phyloP scores from a whole-genome alignment of 2,113 vertebrate genomes.

The Hemiprocne comata region DNA sequence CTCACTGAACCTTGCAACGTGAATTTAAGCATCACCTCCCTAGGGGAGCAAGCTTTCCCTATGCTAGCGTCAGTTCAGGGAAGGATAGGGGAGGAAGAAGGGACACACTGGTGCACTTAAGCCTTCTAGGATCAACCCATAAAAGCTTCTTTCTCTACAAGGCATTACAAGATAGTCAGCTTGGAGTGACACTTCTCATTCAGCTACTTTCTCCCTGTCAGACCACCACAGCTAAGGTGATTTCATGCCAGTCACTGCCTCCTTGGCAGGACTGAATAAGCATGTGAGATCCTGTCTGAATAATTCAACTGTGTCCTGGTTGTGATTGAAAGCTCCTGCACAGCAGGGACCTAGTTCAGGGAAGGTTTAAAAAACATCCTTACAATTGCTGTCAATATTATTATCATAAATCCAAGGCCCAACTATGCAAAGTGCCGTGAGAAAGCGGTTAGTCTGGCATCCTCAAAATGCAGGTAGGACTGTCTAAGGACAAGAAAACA shows the following conservation, averaged over 20 bases:
- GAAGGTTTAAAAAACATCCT: not conserved
- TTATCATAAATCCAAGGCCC: not conserved
- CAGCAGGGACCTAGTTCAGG: not conserved
- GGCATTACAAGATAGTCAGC: not conserved
- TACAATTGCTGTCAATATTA: not conserved
- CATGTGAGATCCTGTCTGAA: not conserved
- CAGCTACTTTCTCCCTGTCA: not conserved
- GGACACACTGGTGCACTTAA: not conserved
- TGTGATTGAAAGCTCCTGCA: not conserved
- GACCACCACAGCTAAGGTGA: not conserved
- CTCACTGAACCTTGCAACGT: accelerated
- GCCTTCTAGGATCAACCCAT: not conserved
- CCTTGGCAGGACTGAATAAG: not conserved
- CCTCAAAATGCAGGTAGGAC: not conserved
- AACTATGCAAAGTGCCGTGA: not conserved
- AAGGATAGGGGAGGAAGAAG: not conserved
- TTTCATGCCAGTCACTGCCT: slow-evolving; percentile 2
- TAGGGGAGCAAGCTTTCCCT: not conserved
- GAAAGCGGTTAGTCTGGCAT: not conserved
- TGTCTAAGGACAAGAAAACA: not conserved
- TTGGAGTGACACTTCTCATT: not conserved
- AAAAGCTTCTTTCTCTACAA: not conserved
- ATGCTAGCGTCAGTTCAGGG: not conserved
- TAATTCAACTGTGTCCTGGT: not conserved
- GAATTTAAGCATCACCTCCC: not conserved